Percentiles rank a stretch among this genome's conserved stretches.
Evolutionary conservation across 1,140 invertebrate species (phyloP).

Genomic region (Listronotus oregonensis): DNA sequence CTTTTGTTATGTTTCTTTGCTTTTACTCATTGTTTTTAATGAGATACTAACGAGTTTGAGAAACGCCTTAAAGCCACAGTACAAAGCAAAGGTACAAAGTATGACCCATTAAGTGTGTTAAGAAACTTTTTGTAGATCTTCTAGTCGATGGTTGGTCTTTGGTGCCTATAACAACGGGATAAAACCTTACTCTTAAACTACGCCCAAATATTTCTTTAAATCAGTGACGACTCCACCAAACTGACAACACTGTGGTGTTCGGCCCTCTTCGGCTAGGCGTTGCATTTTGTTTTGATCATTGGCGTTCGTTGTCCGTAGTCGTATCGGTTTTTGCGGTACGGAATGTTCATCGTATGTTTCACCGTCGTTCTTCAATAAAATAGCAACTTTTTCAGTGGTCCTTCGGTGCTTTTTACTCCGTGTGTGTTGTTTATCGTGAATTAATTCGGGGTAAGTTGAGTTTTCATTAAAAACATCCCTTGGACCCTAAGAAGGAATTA

Average conservation of each 20-base stretch:
- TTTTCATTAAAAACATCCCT: background rate
- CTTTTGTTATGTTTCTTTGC: no score
- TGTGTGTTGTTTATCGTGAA: conserved; percentile 5
- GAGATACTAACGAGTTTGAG: no score
- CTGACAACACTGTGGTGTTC: conserved; percentile 6
- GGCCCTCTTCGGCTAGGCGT: conserved; percentile 31
- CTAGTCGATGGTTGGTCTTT: no score
- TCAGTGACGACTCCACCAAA: background rate
- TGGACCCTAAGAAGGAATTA: background rate
- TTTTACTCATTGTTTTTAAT: no score
- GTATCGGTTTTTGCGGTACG: conserved; percentile 17
- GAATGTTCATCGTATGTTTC: conserved; percentile 7
- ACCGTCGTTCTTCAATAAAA: conserved; percentile 15
- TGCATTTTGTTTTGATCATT: conserved; percentile 36
- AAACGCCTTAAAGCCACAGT: no score
- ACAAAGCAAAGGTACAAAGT: no score
- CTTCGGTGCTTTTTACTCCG: conserved; percentile 9
- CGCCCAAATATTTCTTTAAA: no score
- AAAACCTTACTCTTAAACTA: no score
- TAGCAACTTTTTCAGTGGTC: conserved; percentile 13
- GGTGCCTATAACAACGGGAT: no score
- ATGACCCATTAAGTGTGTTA: no score
- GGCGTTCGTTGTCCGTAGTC: conserved; percentile 25
- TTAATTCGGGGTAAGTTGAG: background rate
- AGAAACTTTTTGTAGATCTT: no score